Evolutionary conservation across 2,888 invertebrate species (phyloP).

Genomic region (Iphiclides podalirius): DNA sequence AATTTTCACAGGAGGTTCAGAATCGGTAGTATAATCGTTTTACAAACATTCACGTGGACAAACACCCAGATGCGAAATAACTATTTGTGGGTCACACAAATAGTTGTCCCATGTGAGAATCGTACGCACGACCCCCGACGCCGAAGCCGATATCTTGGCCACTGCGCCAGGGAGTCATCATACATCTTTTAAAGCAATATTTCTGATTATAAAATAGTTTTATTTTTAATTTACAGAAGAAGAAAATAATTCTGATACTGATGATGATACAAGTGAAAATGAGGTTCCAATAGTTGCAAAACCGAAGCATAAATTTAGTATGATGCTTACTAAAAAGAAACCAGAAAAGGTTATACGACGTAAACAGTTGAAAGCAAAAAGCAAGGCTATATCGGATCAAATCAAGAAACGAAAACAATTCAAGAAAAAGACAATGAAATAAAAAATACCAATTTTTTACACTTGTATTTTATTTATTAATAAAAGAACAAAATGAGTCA

Average conservation of each 20-base stretch:
- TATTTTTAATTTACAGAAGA: constrained; percentile 23
- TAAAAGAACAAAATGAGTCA: constrained; percentile 28
- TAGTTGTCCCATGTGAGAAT: too few species aligned
- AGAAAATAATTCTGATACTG: constrained; percentile 41
- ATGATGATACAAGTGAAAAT: constrained; percentile 40
- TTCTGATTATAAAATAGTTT: too few species aligned
- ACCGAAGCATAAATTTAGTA: constrained; percentile 41
- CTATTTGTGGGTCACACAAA: too few species aligned
- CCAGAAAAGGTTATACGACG: constrained; percentile 70
- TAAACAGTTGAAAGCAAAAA: constrained; percentile 71
- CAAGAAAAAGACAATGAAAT: constrained; percentile 54
- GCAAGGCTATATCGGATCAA: constrained; percentile 68
- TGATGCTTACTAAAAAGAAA: constrained; percentile 53
- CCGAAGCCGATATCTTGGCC: too few species aligned
- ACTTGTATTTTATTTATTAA: background rate
- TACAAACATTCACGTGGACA: too few species aligned
- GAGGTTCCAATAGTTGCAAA: constrained; percentile 30
- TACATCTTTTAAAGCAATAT: too few species aligned
- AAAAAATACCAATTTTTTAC: background rate
- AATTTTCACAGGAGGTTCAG: too few species aligned
- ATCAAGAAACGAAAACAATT: constrained; percentile 69
- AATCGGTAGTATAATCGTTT: too few species aligned
- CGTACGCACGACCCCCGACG: too few species aligned
- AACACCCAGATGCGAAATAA: too few species aligned
- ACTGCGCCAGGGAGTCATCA: too few species aligned